These are phyloP conservation scores for Chelonus insularis DNA, from an alignment of 1,140 invertebrate species.

Conservation along the genomic window DNA sequence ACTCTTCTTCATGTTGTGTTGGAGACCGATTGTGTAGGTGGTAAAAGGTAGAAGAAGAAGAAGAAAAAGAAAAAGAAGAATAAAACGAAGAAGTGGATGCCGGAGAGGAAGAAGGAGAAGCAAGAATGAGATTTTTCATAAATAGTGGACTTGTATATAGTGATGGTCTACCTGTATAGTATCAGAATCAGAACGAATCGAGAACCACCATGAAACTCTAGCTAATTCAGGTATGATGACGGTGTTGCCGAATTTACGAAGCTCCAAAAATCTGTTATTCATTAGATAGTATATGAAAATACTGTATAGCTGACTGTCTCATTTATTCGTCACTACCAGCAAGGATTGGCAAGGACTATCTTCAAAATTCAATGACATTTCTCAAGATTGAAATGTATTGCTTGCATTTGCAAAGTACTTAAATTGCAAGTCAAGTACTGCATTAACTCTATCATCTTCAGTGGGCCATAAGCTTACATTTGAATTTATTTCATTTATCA, in stretches of 20 bases:
- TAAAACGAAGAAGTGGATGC: too few species aligned
- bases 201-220: neutral
- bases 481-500: constrained; percentile 16
- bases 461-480: neutral
- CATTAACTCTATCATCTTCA: constrained; percentile 1
- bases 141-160: too few species aligned
- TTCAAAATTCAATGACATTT: neutral
- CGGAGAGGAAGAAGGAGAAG: neutral
- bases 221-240: too few species aligned
- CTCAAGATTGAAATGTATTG: neutral
- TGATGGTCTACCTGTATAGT: too few species aligned
- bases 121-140: too few species aligned
- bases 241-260: too few species aligned
- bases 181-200: neutral
- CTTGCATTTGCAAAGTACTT: constrained; percentile 8
- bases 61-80: neutral
- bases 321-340: too few species aligned
- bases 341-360: neutral
- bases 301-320: too few species aligned
- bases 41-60: neutral
- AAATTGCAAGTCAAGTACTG: constrained; percentile 4
- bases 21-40: too few species aligned
- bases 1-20: too few species aligned
- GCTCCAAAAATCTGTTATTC: too few species aligned
- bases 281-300: too few species aligned